These are phyloP conservation scores for Charanyca ferruginea DNA, from an alignment of 2,888 invertebrate genomes.

Conservation along the genomic window DNA sequence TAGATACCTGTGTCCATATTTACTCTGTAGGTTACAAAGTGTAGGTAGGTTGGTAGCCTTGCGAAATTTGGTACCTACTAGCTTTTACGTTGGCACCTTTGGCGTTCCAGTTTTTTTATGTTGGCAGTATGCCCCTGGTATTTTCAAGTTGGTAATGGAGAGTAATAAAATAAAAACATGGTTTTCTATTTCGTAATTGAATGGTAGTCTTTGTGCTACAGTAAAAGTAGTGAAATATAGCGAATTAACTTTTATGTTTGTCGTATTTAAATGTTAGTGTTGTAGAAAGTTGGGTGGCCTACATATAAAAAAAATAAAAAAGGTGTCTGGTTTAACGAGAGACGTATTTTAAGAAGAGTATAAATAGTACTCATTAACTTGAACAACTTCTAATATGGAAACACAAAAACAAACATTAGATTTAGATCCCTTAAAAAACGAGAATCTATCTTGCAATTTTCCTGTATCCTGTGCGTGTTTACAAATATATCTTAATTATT, in stretches of 20 bases:
- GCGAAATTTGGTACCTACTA: constrained; percentile 15
- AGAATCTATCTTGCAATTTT: too few species aligned
- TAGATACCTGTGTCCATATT: constrained; percentile 52
- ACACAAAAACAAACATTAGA: too few species aligned
- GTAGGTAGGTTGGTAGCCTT: constrained; percentile 46
- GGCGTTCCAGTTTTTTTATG: constrained; percentile 16
- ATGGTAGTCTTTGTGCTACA: constrained; percentile 10
- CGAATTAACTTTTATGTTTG: constrained; percentile 4
- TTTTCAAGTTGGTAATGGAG: constrained; percentile 23
- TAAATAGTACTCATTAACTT: too few species aligned
- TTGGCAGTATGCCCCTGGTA: constrained; percentile 18
- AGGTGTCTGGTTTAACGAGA: too few species aligned
- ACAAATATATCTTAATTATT: too few species aligned
- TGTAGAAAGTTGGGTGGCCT: too few species aligned
- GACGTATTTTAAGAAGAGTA: too few species aligned
- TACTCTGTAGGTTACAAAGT: constrained; percentile 35
- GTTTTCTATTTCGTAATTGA: constrained; percentile 25
- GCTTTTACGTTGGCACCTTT: constrained; percentile 38
- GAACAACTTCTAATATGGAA: too few species aligned
- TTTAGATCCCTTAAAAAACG: too few species aligned
- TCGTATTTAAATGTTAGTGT: neutral
- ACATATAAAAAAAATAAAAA: too few species aligned
- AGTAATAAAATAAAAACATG: constrained; percentile 22
- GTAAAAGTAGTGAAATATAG: neutral
- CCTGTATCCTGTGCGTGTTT: too few species aligned